Base-by-base conservation (phyloP, 2,797 vertebrate species). In the Neostethus bicornis region DNA sequence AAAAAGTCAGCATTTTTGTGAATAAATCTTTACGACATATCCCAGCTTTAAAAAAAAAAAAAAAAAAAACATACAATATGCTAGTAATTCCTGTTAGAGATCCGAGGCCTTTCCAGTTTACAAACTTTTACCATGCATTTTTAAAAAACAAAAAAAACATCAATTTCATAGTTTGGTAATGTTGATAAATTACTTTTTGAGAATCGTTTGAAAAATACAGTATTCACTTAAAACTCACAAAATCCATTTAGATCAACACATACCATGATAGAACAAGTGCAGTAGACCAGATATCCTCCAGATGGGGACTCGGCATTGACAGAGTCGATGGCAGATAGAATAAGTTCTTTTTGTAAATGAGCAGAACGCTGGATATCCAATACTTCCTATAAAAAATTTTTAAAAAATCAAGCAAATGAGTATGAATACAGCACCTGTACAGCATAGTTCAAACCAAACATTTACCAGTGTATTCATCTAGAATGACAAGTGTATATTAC, bases 191-290 rank as follows among this genome's bases (percentile, higher is more conserved):
- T n/a, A n/a, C n/a, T n/a, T n/a, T n/a, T 23, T 29, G 11, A 12
- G 9, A 3, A 11, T 28, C 12, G 12, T 12, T 12, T 31, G 11
- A 31, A 16, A 38, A 16, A 38, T 19, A 7, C 10, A 38, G 3
- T 9, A 38, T 14, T 23, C 12, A 13, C 12, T 14, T 11, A 6
- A 51, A 25, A 29, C 11, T 19, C 13, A 4, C 31, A 41, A 42
- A 19, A 7, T 3, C 0, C 32, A 29, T 21, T 5, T 14, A 11
- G 31, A 9, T 31, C 5, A 6, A 14, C n/a, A 57, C 61, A 14
- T 64, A 99, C 97, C 89, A 71, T 96, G 77, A 99, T 73, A 5
- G 97, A 99, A 59, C 97, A 99, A 13, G 97, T 99, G 67, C 96
- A 98, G 86, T 98, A 99, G 55, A 99, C 88, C 4, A 99, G 57